These are phyloP conservation scores for Pycnomerus fuliginosus DNA, from an alignment of 2,888 invertebrate genomes.

Conservation along the genomic window DNA sequence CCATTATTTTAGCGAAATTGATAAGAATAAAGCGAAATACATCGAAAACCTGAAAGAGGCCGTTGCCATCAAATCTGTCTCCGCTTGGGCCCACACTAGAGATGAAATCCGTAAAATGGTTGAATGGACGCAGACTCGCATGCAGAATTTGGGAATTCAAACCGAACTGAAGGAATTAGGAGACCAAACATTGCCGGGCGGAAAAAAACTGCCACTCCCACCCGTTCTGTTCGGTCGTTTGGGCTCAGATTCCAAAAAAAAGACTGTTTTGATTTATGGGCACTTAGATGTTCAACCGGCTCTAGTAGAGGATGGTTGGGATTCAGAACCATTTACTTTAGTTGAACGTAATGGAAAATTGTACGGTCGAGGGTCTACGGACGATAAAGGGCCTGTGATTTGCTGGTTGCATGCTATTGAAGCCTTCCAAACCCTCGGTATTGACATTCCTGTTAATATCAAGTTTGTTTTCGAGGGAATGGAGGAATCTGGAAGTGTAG, in stretches of 20 bases:
- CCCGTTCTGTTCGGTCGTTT: constrained; percentile 80
- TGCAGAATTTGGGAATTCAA: constrained; percentile 52
- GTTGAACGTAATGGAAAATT: constrained; percentile 86
- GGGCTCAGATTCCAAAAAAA: constrained; percentile 81
- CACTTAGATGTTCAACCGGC: constrained; percentile 99
- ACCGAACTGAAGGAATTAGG: constrained; percentile 60
- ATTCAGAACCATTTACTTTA: constrained; percentile 89
- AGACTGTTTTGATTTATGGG: constrained; percentile 93
- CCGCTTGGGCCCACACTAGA: constrained; percentile 82
- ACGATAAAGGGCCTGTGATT: constrained; percentile 91
- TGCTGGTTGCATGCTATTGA: constrained; percentile 95
- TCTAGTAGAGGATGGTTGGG: constrained; percentile 89
- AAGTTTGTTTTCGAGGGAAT: constrained; percentile 97
- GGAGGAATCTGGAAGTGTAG: constrained; percentile 97
- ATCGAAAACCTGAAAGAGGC: constrained; percentile 78
- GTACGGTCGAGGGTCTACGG: constrained; percentile 85
- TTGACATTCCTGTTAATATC: constrained; percentile 67
- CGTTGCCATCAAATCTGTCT: constrained; percentile 94
- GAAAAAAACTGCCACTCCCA: constrained; percentile 73
- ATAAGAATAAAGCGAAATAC: constrained; percentile 72
- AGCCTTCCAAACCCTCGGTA: constrained; percentile 71
- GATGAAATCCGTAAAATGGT: constrained; percentile 83
- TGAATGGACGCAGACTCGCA: constrained; percentile 71
- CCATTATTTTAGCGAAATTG: constrained; percentile 67
- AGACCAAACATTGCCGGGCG: constrained; percentile 69